Evolutionary conservation across 37 sponge, comb jelly and placozoan species (phyloP).

Genomic region (Aplysina aerophoba): DNA sequence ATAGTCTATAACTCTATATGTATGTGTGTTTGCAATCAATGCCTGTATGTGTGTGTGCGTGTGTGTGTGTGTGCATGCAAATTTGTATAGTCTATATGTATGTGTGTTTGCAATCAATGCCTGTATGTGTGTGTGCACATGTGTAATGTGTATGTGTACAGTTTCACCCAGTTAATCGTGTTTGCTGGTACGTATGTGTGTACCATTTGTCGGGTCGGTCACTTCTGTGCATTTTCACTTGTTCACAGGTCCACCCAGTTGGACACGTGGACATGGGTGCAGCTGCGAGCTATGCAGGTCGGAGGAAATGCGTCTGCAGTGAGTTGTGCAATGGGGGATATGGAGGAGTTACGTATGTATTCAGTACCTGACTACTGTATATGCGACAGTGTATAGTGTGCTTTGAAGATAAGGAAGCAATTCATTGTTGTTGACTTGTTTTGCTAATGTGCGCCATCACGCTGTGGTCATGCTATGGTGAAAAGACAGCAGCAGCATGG

Average conservation of each 20-base stretch:
- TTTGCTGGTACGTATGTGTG: not conserved
- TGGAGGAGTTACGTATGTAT: too few species aligned
- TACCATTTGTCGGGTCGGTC: not conserved
- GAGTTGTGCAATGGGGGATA: slow-evolving; percentile 50
- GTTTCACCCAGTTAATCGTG: not conserved
- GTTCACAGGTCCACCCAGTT: slow-evolving; percentile 87
- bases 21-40: not conserved
- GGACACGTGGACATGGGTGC: slow-evolving; percentile 98
- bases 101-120: not conserved
- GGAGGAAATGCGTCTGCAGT: slow-evolving; percentile 98
- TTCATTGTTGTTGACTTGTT: too few species aligned
- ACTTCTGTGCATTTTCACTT: not conserved
- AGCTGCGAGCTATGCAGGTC: slow-evolving; percentile 95
- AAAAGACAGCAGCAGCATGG: too few species aligned
- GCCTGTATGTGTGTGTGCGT: not conserved
- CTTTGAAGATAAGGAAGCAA: too few species aligned
- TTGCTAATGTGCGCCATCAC: too few species aligned
- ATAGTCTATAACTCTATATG: too few species aligned
- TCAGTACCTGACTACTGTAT: too few species aligned
- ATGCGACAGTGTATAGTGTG: too few species aligned
- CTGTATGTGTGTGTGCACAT: not conserved
- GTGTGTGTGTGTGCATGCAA: too few species aligned
- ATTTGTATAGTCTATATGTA: too few species aligned
- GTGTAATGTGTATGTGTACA: not conserved
- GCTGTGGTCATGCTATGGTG: too few species aligned